Base-by-base conservation (phyloP, 2,888 invertebrate species). In the Eledona agricola region DNA sequence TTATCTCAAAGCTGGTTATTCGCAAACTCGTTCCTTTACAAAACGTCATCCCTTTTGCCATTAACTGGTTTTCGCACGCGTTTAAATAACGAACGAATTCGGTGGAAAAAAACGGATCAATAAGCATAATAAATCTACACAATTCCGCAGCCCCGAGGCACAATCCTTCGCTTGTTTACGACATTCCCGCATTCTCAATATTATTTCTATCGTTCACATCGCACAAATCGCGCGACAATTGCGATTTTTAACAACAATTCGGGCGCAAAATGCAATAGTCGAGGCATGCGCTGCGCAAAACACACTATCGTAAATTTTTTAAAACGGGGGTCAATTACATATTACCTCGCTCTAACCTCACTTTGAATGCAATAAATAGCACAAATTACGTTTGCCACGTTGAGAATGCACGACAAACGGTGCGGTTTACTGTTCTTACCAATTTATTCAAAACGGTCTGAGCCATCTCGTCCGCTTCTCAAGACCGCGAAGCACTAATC, bases 11-110 rank as follows among this genome's bases (percentile, higher is more conserved):
- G 19, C 26, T 17, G 34, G 25, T 16, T 45, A 31, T 52, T 52
- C 17, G 52, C 52, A 52, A 52, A 52, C 52, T 46, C 10, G 52
- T 52, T 52, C 20, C 25, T 38, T 40, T 31, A 34, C 5, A 23
- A 16, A 34, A 23, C 22, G 16, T 26, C 20, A 17, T 7, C 34
- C 40, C 26, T 40, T 45, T 13, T 35, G 19, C 20, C 25, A 26
- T 46, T 37, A 51, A 51, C 51, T 45, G 51, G 51, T 51, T 51
- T 25, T 9, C 22, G 35, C 34, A 42, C 28, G 23, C 25, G 25
- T 45, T 42, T 29, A 23, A 51, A 17, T 51, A 51, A 51, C 45
- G n/a, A n/a, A n/a, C n/a, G 43, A 45, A 43, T 35, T 45, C 17
- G 2, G 23, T 22, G 10, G 20, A 28, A 17, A 42, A 42, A 26